Base-by-base conservation (phyloP, 2,113 vertebrate species). In the Rhipidura dahli region DNA sequence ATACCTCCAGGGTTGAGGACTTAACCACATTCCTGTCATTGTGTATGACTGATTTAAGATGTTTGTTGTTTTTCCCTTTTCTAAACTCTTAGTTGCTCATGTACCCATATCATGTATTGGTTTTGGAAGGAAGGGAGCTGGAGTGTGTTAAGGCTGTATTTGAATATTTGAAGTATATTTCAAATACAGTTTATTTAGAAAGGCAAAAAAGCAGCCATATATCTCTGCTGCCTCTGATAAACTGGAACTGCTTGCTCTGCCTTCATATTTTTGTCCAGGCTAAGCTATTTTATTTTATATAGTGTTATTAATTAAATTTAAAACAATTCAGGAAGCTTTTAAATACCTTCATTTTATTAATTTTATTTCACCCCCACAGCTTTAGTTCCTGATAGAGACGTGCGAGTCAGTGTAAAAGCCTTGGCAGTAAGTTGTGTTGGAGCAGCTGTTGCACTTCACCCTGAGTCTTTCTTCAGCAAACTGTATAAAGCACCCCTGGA, bases 401-500 rank as follows among this genome's bases (percentile, higher is more conserved):
- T 99, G 69, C 98, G 99, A 69, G 99, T 99, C 87, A 99, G 99
- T 7, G 99, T 99, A 60, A 99, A 99, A 97, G 99, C 99, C 2
- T 95, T 99, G 97, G 99, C 99, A 1, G 98, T 99, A 89, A 99
- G 99, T 94, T 99, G 99, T 83, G 98, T 99, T 3, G 99, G 99
- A 35, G 98, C 99, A 40, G 99, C 99, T 0, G 97, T 99, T 42
- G 98, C 99, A 1, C 98, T 99, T 78, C 98, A 98, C 54, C 99
- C 99, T 0, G 99, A 99, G 80, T 98, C 99, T 50, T 99, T 99
- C 98, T 99, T 99, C 96, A 99, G 98, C 96, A 98, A 98, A 66
- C 98, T 99, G 27, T 99, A 99, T 87, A 97, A 98, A 97, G 97
- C 96, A 40, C 98, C 99, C 49, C 97, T 98, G 61, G 99, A 99